Evolutionary conservation across 2,113 vertebrate species (phyloP), one percentile per base, ranked within the genome.

Genomic region (Sinocyclocheilus maitianheensis): DNA sequence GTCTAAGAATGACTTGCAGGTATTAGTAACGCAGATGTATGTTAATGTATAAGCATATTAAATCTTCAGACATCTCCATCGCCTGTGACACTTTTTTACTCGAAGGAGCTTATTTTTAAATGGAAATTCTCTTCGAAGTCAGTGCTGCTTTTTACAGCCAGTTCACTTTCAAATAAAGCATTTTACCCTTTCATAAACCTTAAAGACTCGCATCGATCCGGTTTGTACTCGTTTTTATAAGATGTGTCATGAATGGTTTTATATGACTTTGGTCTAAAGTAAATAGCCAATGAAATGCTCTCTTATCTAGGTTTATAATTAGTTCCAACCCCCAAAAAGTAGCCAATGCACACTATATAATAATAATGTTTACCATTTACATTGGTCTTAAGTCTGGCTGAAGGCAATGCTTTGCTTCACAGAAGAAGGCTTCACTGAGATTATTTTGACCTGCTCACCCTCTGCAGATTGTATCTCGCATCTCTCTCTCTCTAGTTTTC

Each of bases 361-460:
- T 80, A 30, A n/a, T 80, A 14, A 43, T 81, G 13, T 81, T 81
- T 67, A 65, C 60, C 37, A 10, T 81, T n/a, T 46, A 10, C 22
- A 37, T 67, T 58, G 48, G 69, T 51, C 43, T 62, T 5, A 9
- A 6, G 14, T 30, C 84, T 81, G 48, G 65, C 67, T 86, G 55
- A 40, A 18, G 46, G 48, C 78, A 62, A 14, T 80, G 24, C 24
- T 75, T 60, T 24, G 85, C 26, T 34, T 51, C 71, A 22, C 67
- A 48, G 40, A 26, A n/a, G 71, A 63, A 13, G 37, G 72, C 81
- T 87, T 69, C 86, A 60, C 80, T 55, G 72, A 79, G 85, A 83
- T 83, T 87, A 83, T 87, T 87, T 83, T 87, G 86, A 87, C 79
- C 86, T 7, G 72, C 22, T 82, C 53, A 43, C 87, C 86, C 77